A percentile compares a stretch with the other conserved stretches of the same genome.
phyloP scores from a whole-genome alignment of 2,113 vertebrate species.

The Pagrus major region DNA sequence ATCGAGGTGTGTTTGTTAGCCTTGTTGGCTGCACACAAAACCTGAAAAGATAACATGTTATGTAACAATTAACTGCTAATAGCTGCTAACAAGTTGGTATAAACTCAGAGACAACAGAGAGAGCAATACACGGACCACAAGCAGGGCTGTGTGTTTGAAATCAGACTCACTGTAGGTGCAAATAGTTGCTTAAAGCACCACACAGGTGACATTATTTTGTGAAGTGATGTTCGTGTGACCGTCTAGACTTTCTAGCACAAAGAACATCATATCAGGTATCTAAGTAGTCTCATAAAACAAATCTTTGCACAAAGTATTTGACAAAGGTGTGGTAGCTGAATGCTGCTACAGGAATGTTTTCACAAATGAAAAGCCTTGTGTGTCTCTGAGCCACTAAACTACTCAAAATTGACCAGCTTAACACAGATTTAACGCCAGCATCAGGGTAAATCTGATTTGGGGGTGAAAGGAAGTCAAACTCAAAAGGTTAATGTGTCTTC shows the following conservation, averaged over 20 bases:
- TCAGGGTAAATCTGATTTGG: not conserved
- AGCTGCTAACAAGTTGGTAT: not conserved
- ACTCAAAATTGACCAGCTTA: not conserved
- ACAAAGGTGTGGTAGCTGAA: slow-evolving; percentile 31
- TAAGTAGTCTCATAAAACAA: not conserved
- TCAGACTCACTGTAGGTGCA: not conserved
- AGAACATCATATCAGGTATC: not conserved
- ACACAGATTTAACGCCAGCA: not conserved
- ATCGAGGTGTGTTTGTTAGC: slow-evolving; percentile 6
- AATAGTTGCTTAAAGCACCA: not conserved
- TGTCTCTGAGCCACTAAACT: not conserved
- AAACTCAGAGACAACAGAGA: not conserved
- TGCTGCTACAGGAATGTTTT: not conserved
- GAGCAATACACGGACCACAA: not conserved
- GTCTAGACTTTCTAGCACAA: slow-evolving; percentile 19
- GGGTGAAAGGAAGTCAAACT: not conserved
- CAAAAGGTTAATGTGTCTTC: not conserved
- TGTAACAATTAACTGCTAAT: slow-evolving; percentile 3
- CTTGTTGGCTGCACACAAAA: slow-evolving; percentile 6
- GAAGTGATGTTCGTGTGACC: not conserved
- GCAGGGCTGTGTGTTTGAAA: not conserved
- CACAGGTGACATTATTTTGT: no score
- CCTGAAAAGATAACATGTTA: slow-evolving; percentile 2
- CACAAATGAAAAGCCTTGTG: not conserved
- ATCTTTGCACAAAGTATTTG: slow-evolving; percentile 44